phyloP scores from a whole-genome alignment of 2,888 invertebrate species.

The Altica lythri region DNA sequence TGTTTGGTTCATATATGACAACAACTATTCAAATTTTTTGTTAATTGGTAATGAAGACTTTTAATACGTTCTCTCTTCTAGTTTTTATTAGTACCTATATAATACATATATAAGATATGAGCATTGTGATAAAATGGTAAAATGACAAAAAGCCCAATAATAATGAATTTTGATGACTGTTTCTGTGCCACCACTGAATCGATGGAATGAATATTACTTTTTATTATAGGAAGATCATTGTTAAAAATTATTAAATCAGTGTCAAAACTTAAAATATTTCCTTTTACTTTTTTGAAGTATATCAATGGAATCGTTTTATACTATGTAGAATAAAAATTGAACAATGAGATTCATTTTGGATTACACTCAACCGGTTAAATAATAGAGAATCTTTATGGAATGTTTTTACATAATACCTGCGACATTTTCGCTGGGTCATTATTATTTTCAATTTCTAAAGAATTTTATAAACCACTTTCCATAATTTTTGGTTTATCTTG shows the following conservation, averaged over 20 bases:
- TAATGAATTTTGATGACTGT: no score
- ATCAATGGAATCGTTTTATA: slow-evolving; percentile 9
- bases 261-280: slow-evolving; percentile 9
- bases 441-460: no score
- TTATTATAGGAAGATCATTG: background rate
- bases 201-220: background rate
- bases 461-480: no score
- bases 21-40: no score
- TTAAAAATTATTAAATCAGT: background rate
- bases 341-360: slow-evolving; percentile 10
- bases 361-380: background rate
- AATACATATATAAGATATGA: no score
- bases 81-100: no score
- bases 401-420: background rate
- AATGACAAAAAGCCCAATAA: no score
- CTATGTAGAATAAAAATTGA: slow-evolving; percentile 3
- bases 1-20: no score
- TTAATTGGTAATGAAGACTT: no score
- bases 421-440: slow-evolving; percentile 1
- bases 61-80: no score
- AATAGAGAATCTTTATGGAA: background rate
- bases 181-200: background rate
- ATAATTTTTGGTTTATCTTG: no score
- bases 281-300: slow-evolving; percentile 11
- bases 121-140: no score